phyloP scores from a whole-genome alignment of 1,140 invertebrate species.

The Dinoponera quadriceps region DNA sequence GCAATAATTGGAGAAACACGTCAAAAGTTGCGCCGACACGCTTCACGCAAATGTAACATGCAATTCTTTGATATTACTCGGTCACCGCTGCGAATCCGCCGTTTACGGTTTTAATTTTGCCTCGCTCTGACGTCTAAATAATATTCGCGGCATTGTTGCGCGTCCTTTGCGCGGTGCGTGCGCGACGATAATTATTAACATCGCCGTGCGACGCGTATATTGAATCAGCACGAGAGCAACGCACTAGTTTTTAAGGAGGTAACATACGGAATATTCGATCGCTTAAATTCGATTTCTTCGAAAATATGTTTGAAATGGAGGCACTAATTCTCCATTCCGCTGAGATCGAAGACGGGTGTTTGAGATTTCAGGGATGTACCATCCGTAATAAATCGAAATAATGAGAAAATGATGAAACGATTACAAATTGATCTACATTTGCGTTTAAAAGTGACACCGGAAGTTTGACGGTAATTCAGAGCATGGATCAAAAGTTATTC shows the following conservation, averaged over 20 bases:
- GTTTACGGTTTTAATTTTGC: neutral
- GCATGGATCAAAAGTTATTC: no score
- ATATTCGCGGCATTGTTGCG: neutral
- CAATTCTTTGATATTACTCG: constrained; percentile 45
- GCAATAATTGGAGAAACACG: constrained; percentile 51
- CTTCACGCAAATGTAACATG: constrained; percentile 40
- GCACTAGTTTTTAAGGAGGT: neutral
- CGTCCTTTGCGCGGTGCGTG: neutral
- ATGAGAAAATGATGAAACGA: no score
- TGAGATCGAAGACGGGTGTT: no score
- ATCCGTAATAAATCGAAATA: no score
- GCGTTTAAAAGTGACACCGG: no score
- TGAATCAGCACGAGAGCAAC: neutral
- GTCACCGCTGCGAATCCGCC: constrained; percentile 1
- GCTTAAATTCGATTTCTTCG: no score
- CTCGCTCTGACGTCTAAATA: constrained; percentile 20
- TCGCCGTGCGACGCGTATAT: no score
- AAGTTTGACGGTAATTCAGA: no score
- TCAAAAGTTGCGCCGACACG: constrained; percentile 47
- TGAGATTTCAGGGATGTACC: no score
- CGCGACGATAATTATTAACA: neutral
- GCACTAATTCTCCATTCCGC: no score
- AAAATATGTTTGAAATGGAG: no score
- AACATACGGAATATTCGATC: neutral
- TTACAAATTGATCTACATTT: no score